phyloP scores from a whole-genome alignment of 2,113 vertebrate species.

The Orientallactaga bullata region DNA sequence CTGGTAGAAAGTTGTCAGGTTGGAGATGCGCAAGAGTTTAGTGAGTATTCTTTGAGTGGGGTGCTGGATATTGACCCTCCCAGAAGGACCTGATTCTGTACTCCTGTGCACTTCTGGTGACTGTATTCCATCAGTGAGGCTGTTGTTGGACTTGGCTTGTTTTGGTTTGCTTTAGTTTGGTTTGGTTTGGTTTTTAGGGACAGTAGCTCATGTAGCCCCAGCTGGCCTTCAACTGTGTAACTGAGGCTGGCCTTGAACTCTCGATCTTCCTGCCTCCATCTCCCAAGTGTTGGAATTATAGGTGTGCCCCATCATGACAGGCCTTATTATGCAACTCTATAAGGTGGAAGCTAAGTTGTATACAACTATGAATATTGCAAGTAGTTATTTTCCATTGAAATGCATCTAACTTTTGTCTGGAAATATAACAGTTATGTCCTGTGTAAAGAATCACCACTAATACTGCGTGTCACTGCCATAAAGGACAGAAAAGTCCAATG shows the following conservation, averaged over 20 bases:
- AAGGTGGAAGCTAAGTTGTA: constrained; percentile 8
- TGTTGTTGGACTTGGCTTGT: too few species aligned
- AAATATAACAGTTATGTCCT: neutral
- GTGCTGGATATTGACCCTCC: neutral
- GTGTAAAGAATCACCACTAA: constrained; percentile 28
- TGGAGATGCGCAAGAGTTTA: neutral
- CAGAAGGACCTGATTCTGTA: neutral
- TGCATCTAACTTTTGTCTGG: neutral
- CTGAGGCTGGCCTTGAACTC: too few species aligned
- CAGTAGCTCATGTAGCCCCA: too few species aligned
- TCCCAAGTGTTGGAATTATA: too few species aligned
- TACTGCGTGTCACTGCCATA: constrained; percentile 22
- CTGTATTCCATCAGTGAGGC: neutral
- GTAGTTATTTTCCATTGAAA: constrained; percentile 48
- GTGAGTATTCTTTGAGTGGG: neutral
- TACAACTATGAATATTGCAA: constrained; percentile 32
- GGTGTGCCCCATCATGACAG: too few species aligned
- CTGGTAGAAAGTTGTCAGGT: neutral
- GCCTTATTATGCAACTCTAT: constrained; percentile 11
- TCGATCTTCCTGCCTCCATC: too few species aligned
- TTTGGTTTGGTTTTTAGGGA: too few species aligned
- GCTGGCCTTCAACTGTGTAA: too few species aligned
- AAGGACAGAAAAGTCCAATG: neutral
- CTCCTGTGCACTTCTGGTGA: neutral
- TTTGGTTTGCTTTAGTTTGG: too few species aligned